phyloP scores from a whole-genome alignment of 2,888 invertebrate genomes.

The Drosophila bunnanda region DNA sequence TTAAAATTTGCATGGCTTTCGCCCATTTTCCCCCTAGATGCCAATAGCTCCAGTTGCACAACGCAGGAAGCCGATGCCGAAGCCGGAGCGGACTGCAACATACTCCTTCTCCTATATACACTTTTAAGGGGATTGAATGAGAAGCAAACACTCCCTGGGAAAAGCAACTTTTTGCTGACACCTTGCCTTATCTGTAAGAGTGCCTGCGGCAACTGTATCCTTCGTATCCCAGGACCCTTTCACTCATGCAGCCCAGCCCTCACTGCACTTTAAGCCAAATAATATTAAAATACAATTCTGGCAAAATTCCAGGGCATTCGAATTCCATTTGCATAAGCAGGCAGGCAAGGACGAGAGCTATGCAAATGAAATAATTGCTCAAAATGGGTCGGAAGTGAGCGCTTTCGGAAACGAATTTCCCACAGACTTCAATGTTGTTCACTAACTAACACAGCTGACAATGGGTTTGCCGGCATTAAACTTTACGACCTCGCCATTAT shows the following conservation, averaged over 20 bases:
- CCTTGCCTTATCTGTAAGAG: slow-evolving; percentile 44
- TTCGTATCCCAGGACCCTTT: slow-evolving; percentile 9
- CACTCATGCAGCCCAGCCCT: neutral
- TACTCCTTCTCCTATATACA: neutral
- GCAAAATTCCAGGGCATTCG: slow-evolving; percentile 40
- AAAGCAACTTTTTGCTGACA: slow-evolving; percentile 49
- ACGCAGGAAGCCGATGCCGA: slow-evolving; percentile 37
- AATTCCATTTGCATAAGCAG: slow-evolving; percentile 55
- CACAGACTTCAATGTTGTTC: slow-evolving; percentile 44
- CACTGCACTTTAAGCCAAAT: slow-evolving; percentile 41
- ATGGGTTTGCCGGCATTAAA: slow-evolving; percentile 70
- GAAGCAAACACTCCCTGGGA: slow-evolving; percentile 33
- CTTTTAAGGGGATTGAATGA: slow-evolving; percentile 33
- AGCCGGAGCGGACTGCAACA: slow-evolving; percentile 29
- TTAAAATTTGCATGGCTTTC: slow-evolving; percentile 39
- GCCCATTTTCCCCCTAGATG: slow-evolving; percentile 20
- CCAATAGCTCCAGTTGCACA: slow-evolving; percentile 17
- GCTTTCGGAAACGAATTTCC: slow-evolving; percentile 19
- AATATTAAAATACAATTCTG: slow-evolving; percentile 68
- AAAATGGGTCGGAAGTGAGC: slow-evolving; percentile 50
- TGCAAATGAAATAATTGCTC: slow-evolving; percentile 67
- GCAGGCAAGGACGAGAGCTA: slow-evolving; percentile 16
- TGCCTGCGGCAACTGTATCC: slow-evolving; percentile 39
- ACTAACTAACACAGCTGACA: slow-evolving; percentile 66
- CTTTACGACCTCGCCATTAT: slow-evolving; percentile 64